phyloP scores from a whole-genome alignment of 2,113 vertebrate species.

The Pelecanus crispus region DNA sequence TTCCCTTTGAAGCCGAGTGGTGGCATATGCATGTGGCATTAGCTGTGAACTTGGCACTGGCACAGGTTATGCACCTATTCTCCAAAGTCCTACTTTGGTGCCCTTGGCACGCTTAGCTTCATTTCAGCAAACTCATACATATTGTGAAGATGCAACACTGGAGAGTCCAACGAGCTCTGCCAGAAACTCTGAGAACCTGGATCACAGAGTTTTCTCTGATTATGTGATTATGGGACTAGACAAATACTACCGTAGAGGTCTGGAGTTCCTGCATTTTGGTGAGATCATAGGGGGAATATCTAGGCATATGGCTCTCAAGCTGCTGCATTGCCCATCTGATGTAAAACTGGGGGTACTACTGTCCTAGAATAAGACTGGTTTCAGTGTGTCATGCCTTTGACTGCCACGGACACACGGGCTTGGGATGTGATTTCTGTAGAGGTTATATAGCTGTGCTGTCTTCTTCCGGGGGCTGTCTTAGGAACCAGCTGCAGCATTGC shows the following conservation, averaged over 20 bases:
- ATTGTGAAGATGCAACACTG: not conserved
- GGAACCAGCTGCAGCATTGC: not conserved
- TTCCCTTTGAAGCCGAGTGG: not conserved
- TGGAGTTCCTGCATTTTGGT: not conserved
- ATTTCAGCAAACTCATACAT: not conserved
- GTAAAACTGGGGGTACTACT: not conserved
- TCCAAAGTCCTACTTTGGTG: not conserved
- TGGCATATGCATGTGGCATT: not conserved
- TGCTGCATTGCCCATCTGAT: not conserved
- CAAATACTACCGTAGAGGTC: not conserved
- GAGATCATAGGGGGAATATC: not conserved
- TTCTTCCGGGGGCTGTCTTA: not conserved
- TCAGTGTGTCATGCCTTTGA: not conserved
- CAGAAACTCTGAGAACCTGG: not conserved
- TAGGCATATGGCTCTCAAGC: not conserved
- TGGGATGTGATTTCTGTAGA: not conserved
- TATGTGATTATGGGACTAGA: not conserved
- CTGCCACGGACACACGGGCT: accelerated
- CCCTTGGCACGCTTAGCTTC: not conserved
- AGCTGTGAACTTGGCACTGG: not conserved
- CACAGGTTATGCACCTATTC: not conserved
- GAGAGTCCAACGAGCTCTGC: not conserved
- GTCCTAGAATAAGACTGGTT: not conserved
- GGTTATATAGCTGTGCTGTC: not conserved
- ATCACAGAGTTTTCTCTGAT: not conserved